Evolutionary conservation across 2,113 vertebrate genomes (phyloP), one percentile per base, ranked within the genome.

Genomic region (Muntiacus muntjak): DNA sequence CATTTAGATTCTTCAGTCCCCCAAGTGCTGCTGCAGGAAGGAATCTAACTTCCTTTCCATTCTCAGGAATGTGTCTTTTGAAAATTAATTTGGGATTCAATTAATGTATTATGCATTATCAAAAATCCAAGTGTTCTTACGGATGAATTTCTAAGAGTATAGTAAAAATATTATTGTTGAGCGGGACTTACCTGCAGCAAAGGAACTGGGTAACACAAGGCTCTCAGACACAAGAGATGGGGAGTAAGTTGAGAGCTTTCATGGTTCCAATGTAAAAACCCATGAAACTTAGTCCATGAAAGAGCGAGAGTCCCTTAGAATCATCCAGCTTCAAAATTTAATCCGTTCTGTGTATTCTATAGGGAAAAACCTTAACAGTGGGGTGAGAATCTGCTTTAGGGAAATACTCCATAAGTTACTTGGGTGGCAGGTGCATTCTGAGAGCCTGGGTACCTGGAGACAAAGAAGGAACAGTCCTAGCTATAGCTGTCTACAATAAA

Each of bases 1-100:
- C 93, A 97, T 47, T 97, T 84, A 64, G 87, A 92, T 85, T 47
- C 67, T 91, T 52, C 82, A 86, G 16, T 54, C 52, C 84, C 67
- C 40, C 81, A 28, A 74, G 78, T 87, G 89, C 79, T 62, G 78
- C 55, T 45, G 19, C 74, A 87, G 96, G 90, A 97, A 95, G 64
- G 47, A 95, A 79, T 78, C 83, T 54, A n/a, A 62, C 36, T 95
- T 96, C 82, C 91, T 89, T 92, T 94, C 78, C 62, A 33, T 89
- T 74, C 50, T 94, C 88, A 17, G 28, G 19, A 95, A 94, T 88
- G 43, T 82, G 45, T 71, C 90, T 81, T 95, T 96, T 36, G 23
- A 67, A 91, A 83, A 91, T 94, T 62, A 87, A 96, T 95, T 86
- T 92, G 40, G 36, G 55, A 36, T 88, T 91, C 36, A 82, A 47